Evolutionary conservation across 1,140 invertebrate genomes (phyloP).

Genomic region (Bombyx mandarina): DNA sequence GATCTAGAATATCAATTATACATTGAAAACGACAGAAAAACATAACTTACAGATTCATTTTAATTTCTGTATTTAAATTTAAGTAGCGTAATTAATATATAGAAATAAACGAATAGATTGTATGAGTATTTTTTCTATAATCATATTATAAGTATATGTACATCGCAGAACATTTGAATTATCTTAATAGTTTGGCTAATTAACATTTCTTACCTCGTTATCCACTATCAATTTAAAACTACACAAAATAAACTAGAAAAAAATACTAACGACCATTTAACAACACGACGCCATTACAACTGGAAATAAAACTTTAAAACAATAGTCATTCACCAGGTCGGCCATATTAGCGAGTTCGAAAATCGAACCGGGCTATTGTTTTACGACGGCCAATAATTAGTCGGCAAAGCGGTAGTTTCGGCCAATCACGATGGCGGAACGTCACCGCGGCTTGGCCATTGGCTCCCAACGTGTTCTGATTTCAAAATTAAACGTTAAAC

Average conservation of each 20-base stretch:
- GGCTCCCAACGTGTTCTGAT: slow-evolving; percentile 12
- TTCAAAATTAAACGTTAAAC: slow-evolving; percentile 22
- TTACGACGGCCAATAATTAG: slow-evolving; percentile 42
- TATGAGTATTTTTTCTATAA: too few species aligned
- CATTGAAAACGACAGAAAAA: too few species aligned
- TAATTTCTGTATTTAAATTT: too few species aligned
- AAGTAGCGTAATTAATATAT: too few species aligned
- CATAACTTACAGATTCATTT: too few species aligned
- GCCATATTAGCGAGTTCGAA: slow-evolving; percentile 32
- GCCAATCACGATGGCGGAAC: slow-evolving; percentile 29
- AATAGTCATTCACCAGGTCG: slow-evolving; percentile 18
- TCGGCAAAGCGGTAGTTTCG: slow-evolving; percentile 9
- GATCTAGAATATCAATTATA: too few species aligned
- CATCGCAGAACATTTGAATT: too few species aligned
- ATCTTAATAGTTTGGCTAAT: too few species aligned
- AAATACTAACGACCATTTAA: slow-evolving; percentile 14
- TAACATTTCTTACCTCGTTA: too few species aligned
- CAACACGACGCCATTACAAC: slow-evolving; percentile 28
- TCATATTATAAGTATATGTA: too few species aligned
- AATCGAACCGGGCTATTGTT: slow-evolving; percentile 30
- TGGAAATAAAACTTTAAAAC: slow-evolving; percentile 29
- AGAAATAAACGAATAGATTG: too few species aligned
- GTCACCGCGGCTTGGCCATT: slow-evolving; percentile 20
- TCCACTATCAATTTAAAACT: neutral
- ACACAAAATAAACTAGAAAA: slow-evolving; percentile 5